phyloP scores from a whole-genome alignment of 1,140 invertebrate genomes.

The Leptopilina boulardi region DNA sequence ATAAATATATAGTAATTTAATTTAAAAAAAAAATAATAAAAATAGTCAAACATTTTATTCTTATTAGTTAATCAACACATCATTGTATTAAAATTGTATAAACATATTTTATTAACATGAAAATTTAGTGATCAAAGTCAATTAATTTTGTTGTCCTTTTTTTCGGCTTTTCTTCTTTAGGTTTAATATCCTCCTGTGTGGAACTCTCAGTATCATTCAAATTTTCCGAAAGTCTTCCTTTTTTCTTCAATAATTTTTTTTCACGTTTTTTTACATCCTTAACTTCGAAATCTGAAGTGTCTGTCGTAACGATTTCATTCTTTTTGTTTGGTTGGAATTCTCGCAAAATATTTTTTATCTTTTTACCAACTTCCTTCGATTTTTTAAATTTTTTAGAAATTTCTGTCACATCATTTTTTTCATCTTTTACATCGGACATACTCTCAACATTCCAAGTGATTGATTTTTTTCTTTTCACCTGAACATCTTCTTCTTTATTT shows the following conservation, averaged over 20 bases:
- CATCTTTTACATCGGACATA: neutral
- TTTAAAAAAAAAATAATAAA: neutral
- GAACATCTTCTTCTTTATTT: neutral
- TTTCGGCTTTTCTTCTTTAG: neutral
- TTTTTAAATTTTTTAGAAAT: neutral
- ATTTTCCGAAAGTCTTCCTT: neutral
- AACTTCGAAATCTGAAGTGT: neutral
- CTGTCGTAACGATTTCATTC: neutral
- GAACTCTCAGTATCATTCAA: neutral
- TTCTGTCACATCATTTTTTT: neutral
- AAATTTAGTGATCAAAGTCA: neutral
- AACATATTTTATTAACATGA: neutral
- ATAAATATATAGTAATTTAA: neutral
- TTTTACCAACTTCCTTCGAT: neutral
- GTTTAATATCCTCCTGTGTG: neutral
- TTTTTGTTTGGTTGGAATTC: neutral
- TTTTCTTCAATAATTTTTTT: constrained; percentile 11
- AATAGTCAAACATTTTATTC: neutral
- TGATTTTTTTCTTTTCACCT: neutral
- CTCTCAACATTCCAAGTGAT: neutral
- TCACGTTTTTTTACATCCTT: neutral
- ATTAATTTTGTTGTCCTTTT: neutral
- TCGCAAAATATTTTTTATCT: neutral
- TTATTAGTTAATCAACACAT: neutral
- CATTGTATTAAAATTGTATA: neutral